Evolutionary conservation across 1,140 invertebrate genomes (phyloP).

Genomic region (Acromyrmex heyeri): DNA sequence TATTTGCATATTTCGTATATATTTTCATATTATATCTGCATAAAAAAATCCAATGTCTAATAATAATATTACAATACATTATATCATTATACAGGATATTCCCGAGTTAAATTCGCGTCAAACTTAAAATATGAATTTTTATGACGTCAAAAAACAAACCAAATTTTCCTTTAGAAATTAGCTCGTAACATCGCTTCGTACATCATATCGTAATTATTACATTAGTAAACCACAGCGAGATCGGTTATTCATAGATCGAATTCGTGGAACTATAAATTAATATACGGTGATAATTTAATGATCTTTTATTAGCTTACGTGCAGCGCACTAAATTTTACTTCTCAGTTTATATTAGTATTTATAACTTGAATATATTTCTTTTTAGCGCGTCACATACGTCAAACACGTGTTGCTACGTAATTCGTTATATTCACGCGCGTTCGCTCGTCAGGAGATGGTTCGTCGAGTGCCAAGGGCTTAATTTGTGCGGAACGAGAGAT

Average conservation of each 20-base stretch:
- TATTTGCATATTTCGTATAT: too few relatives aligned
- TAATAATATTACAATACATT: too few relatives aligned
- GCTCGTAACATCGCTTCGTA: not conserved
- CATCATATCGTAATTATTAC: not conserved
- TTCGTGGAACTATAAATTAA: not conserved
- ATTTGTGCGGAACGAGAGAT: constrained; percentile 49
- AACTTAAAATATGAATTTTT: too few relatives aligned
- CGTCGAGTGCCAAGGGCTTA: constrained; percentile 41
- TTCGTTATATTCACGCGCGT: constrained; percentile 25
- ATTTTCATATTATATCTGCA: too few relatives aligned
- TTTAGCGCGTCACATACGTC: constrained; percentile 9
- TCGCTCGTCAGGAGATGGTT: constrained; percentile 14
- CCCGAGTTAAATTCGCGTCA: too few relatives aligned
- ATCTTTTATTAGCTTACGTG: not conserved
- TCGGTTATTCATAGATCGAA: too few relatives aligned
- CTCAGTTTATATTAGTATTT: not conserved
- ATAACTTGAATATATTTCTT: not conserved
- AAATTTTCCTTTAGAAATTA: too few relatives aligned
- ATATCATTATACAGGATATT: too few relatives aligned
- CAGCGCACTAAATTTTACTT: not conserved
- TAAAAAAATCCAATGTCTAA: too few relatives aligned
- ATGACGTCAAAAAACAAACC: too few relatives aligned
- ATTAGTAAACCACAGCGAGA: not conserved
- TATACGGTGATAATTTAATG: not conserved
- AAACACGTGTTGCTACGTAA: constrained; percentile 51